Conservation (phyloP, 2,888 invertebrate genomes). For the Nineta flava region DNA sequence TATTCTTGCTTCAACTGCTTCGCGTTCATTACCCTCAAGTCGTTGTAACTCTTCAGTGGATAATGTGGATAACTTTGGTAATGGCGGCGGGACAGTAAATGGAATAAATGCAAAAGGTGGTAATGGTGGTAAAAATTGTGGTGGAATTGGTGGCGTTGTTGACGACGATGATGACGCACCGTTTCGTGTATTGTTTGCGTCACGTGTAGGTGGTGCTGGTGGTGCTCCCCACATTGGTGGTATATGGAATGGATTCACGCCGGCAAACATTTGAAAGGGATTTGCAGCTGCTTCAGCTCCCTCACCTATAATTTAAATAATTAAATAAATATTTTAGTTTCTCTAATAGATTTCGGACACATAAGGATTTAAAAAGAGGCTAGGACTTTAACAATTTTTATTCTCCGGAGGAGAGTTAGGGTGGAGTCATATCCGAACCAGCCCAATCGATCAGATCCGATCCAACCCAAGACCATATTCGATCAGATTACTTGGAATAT, state of each 20-base stretch:
- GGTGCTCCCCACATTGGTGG: slow-evolving; percentile 17
- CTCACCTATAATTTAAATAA: neutral
- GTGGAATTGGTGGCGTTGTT: slow-evolving; percentile 33
- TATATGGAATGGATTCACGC: slow-evolving; percentile 11
- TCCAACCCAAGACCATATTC: too few relatives aligned
- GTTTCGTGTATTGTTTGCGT: slow-evolving; percentile 11
- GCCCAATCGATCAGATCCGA: too few relatives aligned
- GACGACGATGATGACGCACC: slow-evolving; percentile 8
- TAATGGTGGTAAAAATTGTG: slow-evolving; percentile 35
- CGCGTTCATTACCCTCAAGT: slow-evolving; percentile 80
- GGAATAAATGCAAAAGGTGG: slow-evolving; percentile 36
- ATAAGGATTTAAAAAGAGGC: too few relatives aligned
- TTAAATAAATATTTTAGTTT: too few relatives aligned
- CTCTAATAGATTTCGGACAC: too few relatives aligned
- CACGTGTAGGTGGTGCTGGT: slow-evolving; percentile 10
- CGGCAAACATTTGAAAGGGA: slow-evolving; percentile 10
- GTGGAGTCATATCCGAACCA: too few relatives aligned
- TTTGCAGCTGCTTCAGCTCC: slow-evolving; percentile 12
- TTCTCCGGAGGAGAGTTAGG: too few relatives aligned
- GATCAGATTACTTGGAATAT: too few relatives aligned
- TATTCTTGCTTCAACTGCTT: slow-evolving; percentile 80
- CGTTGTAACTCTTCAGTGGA: slow-evolving; percentile 68
- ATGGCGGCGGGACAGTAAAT: slow-evolving; percentile 51
- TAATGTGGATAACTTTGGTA: slow-evolving; percentile 55
- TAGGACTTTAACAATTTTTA: too few relatives aligned